Evolutionary conservation across 53 echinoderm and acorn worm genomes (phyloP).

Genomic region (Paracentrotus lividus): DNA sequence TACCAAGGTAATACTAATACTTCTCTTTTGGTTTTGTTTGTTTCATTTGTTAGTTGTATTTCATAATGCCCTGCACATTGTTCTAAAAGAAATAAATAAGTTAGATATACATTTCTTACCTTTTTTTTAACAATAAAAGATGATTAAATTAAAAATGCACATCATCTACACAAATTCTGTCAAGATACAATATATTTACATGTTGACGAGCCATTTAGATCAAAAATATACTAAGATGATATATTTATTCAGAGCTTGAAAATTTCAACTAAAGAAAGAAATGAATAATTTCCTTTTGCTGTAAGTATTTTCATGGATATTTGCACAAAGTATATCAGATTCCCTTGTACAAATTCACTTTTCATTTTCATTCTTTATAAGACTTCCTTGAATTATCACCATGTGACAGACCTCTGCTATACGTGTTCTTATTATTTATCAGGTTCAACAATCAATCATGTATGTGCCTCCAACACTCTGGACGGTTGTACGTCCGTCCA

Average conservation of each 20-base stretch:
- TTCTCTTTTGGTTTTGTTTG: too few relatives aligned
- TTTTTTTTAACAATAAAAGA: too few relatives aligned
- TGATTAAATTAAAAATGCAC: too few relatives aligned
- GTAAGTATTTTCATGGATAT: neutral
- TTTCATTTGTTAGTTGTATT: too few relatives aligned
- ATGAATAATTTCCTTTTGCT: neutral
- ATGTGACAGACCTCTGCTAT: too few relatives aligned
- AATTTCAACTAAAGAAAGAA: neutral
- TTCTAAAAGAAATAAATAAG: too few relatives aligned
- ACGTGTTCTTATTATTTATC: neutral
- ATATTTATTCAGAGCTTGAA: neutral
- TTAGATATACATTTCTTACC: too few relatives aligned
- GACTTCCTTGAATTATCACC: too few relatives aligned
- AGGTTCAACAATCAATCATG: slow-evolving; percentile 89
- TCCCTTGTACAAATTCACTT: too few relatives aligned
- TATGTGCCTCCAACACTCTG: slow-evolving; percentile 82
- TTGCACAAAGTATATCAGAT: neutral
- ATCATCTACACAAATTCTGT: too few relatives aligned
- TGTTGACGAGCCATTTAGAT: slow-evolving; percentile 18
- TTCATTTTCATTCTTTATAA: too few relatives aligned
- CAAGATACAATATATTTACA: slow-evolving; percentile 16
- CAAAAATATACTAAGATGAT: slow-evolving; percentile 52
- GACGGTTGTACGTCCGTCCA: slow-evolving; percentile 90
- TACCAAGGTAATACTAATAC: slow-evolving; percentile 68
- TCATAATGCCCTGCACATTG: too few relatives aligned